Percentiles rank a stretch among this genome's conserved stretches.
Conservation (phyloP, 1,140 invertebrate genomes). For the Drosophila melanica region DNA sequence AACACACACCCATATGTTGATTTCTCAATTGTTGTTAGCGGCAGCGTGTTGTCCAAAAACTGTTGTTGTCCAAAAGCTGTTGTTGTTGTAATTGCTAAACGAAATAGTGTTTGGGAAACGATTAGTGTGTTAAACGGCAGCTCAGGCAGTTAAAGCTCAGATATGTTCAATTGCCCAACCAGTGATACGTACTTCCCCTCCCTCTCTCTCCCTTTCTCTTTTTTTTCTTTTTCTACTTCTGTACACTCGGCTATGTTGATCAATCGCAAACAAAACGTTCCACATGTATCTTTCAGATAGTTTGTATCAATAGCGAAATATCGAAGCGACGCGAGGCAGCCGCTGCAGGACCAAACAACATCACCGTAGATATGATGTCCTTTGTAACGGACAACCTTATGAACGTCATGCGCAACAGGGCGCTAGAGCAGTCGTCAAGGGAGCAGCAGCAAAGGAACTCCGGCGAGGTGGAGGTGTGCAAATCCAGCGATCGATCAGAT, state of each 20-base stretch:
- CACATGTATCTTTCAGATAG: conserved; percentile 78
- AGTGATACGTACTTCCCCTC: too few species aligned
- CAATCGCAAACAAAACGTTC: conserved; percentile 69
- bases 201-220: background rate
- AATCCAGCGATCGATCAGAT: conserved; percentile 3
- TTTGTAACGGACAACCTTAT: conserved; percentile 54
- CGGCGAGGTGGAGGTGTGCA: conserved; percentile 55
- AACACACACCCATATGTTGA: conserved; percentile 8
- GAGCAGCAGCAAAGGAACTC: conserved; percentile 7
- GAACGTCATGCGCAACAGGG: conserved; percentile 39
- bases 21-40: conserved; percentile 23
- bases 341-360: conserved; percentile 13
- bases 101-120: conserved; percentile 13
- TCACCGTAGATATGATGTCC: conserved; percentile 26
- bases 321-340: conserved; percentile 58
- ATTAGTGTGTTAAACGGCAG: conserved; percentile 23
- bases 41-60: background rate
- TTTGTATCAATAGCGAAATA: conserved; percentile 77
- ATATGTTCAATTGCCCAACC: too few species aligned
- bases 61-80: conserved; percentile 3
- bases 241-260: conserved; percentile 58
- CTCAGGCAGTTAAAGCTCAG: conserved; percentile 4
- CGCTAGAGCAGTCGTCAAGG: conserved; percentile 20
- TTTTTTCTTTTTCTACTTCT: background rate
- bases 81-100: conserved; percentile 16